These are phyloP conservation scores for Frankliniella intonsa DNA, from an alignment of 2,888 invertebrate species.

Conservation along the genomic window DNA sequence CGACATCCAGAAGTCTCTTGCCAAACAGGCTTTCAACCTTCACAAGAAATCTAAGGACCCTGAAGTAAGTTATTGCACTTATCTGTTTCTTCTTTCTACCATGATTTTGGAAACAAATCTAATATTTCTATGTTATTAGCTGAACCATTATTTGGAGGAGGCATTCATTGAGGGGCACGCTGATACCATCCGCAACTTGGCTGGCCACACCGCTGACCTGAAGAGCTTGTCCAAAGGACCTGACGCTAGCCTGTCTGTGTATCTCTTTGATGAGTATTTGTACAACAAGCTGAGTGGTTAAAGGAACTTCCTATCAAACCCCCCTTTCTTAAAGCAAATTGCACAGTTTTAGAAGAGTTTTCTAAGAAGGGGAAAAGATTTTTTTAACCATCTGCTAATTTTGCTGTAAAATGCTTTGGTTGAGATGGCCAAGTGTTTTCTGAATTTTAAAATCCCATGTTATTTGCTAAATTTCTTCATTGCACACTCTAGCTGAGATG, in stretches of 20 bases:
- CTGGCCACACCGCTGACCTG: conserved; percentile 70
- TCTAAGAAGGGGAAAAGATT: too few relatives aligned
- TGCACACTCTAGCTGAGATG: conserved; percentile 8
- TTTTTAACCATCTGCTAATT: too few relatives aligned
- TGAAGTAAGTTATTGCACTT: conserved; percentile 48
- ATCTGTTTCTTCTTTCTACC: neutral
- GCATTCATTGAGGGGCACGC: conserved; percentile 68
- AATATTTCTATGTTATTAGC: conserved; percentile 43
- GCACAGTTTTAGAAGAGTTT: too few relatives aligned
- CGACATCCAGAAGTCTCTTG: conserved; percentile 65
- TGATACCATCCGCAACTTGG: conserved; percentile 60
- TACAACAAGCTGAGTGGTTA: conserved; percentile 40
- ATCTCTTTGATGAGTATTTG: conserved; percentile 68
- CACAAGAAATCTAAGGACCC: conserved; percentile 62
- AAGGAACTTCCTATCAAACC: neutral
- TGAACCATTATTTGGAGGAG: conserved; percentile 71
- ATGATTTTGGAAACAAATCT: conserved; percentile 28
- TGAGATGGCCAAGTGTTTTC: conserved; percentile 8
- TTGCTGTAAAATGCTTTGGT: neutral
- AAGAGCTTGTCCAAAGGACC: conserved; percentile 57
- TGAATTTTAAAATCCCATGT: neutral
- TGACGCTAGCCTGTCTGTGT: conserved; percentile 63
- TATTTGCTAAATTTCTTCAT: neutral
- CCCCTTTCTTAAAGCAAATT: neutral
- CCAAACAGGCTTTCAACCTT: conserved; percentile 61